Percentiles rank a stretch among this genome's conserved stretches.
Conservation (phyloP, 1,140 invertebrate genomes). For the Bombus ignitus region DNA sequence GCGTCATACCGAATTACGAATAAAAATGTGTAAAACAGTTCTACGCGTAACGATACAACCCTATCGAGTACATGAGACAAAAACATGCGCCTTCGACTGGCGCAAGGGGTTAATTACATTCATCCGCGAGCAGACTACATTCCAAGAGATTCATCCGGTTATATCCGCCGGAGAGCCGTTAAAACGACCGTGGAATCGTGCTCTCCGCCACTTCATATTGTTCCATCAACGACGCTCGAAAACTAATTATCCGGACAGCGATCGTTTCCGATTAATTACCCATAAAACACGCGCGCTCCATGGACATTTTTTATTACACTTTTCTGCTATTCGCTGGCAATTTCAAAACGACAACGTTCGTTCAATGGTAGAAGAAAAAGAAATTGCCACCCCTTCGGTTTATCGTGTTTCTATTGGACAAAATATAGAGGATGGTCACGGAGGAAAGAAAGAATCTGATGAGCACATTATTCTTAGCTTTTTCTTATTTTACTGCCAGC, state of each 20-base stretch:
- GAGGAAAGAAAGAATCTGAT: too few species aligned
- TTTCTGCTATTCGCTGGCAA: neutral
- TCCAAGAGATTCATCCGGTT: conserved; percentile 2
- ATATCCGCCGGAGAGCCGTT: conserved; percentile 17
- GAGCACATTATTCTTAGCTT: too few species aligned
- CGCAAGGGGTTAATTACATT: conserved; percentile 11
- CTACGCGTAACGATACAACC: neutral
- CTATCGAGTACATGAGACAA: neutral
- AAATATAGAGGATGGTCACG: too few species aligned
- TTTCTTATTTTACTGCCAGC: too few species aligned
- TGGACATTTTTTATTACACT: conserved; percentile 18
- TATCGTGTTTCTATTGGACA: too few species aligned
- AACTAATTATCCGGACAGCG: conserved; percentile 29
- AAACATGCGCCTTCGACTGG: neutral
- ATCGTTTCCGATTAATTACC: conserved; percentile 31
- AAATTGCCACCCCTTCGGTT: too few species aligned
- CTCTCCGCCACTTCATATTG: conserved; percentile 22
- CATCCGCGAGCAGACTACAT: neutral
- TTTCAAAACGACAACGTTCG: neutral
- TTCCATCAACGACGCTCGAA: conserved; percentile 15
- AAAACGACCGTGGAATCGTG: conserved; percentile 16
- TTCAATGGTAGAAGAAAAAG: neutral
- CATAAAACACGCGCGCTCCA: conserved; percentile 2
- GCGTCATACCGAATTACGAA: too few species aligned
- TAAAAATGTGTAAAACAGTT: too few species aligned